Percentiles rank a stretch among this genome's conserved stretches.
Evolutionary conservation across 2,888 invertebrate genomes (phyloP).

Genomic region (Notocelia uddmanniana): DNA sequence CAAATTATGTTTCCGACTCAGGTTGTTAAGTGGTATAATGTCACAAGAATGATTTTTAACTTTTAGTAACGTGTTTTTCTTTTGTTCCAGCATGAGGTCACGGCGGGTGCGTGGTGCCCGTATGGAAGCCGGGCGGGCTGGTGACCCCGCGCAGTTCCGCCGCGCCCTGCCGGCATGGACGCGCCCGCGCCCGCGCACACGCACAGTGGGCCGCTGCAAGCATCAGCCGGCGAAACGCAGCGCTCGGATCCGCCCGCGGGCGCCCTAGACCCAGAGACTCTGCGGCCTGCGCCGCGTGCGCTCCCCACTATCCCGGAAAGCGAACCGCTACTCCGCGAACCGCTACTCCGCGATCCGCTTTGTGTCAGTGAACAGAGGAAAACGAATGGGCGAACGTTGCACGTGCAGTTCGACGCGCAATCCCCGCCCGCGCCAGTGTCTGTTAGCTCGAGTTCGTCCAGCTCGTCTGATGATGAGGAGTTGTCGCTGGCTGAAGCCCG

Average conservation of each 20-base stretch:
- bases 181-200: conserved; percentile 75
- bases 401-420: conserved; percentile 87
- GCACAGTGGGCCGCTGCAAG: conserved; percentile 77
- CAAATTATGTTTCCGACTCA: too few species aligned
- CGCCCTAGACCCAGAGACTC: conserved; percentile 72
- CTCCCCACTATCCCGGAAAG: conserved; percentile 76
- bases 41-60: too few species aligned
- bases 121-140: conserved; percentile 82
- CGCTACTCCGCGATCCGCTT: conserved; percentile 63
- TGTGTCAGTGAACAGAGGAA: conserved; percentile 63
- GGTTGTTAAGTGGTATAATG: too few species aligned
- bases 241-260: conserved; percentile 64
- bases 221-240: conserved; percentile 78
- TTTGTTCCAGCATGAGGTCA: conserved; percentile 82
- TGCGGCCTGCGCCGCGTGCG: conserved; percentile 72
- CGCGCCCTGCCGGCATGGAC: conserved; percentile 79
- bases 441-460: conserved; percentile 75
- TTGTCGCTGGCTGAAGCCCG: conserved; percentile 88
- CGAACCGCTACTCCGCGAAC: conserved; percentile 72
- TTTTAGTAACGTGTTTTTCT: not conserved
- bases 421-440: conserved; percentile 75
- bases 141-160: conserved; percentile 74
- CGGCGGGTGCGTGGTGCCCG: conserved; percentile 80
- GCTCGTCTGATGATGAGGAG: conserved; percentile 87
- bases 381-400: conserved; percentile 76